Base-by-base conservation (phyloP, 2,888 invertebrate species). In the Morpho achilles region DNA sequence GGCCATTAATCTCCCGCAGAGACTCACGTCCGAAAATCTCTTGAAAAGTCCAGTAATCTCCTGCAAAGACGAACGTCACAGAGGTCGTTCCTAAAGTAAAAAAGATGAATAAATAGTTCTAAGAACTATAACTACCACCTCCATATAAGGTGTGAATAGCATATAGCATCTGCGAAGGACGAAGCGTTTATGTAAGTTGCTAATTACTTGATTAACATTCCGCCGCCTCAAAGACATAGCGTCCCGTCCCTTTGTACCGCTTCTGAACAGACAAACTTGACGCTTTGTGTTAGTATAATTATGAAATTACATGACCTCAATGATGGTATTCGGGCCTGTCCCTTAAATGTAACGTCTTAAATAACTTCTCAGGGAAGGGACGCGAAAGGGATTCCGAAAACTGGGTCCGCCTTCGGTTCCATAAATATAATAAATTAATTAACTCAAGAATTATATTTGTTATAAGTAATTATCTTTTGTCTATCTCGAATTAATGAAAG, bases 151-250 rank as follows among this genome's bases (percentile, higher is more conserved):
- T 43, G 9, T 43, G 9, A 43, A 43, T 5, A 45, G n/a, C 45
- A 45, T n/a, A 43, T 10, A 45, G 48, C 49, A 58, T 56, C 57
- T 47, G 59, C 62, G 60, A 69, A 61, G 61, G 63, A 55, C 55
- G 41, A 62, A 68, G 64, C 69, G 71, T 73, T 76, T 77, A 75
- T 72, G 77, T 76, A 79, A 84, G 74, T 82, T 83, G 79, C 80
- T 86, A 86, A 87, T 87, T 86, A 87, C 83, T 82, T 82, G 78
- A 81, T 79, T 78, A 82, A 85, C 85, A 86, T 80, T 80, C 81
- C 76, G 62, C 56, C 53, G 63, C 67, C 70, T 76, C 79, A 82
- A 79, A 84, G 82, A 78, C 78, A 71, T 66, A 62, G 69, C 71
- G 67, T 67, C 69, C 69, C 72, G 76, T 77, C 51, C 66, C 67